Evolutionary conservation across 1,140 invertebrate species (phyloP), one percentile per base, ranked within the genome.

Genomic region (Atopsyche davidsoni): DNA sequence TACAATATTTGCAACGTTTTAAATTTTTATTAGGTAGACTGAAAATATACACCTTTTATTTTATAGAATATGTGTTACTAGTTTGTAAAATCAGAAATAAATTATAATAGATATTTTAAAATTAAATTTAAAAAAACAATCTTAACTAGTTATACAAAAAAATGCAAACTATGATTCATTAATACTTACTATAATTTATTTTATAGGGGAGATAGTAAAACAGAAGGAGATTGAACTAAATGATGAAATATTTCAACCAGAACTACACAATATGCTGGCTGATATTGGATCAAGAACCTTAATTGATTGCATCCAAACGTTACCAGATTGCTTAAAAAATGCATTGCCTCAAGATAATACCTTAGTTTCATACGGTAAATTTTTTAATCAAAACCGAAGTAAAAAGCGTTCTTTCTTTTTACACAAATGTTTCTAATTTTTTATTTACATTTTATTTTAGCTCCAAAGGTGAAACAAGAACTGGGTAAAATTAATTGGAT

Each of bases 261-360:
- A 90, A 59, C 67, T 96, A 38, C 74, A 80, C 57, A 53, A 72
- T 4, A 72, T 75, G 49, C 63, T 95, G 52, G 79, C 87, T 1
- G 64, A 75, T 23, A 61, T 83, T 57, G 91, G 91, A 28, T 83
- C 83, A 4, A 59, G 82, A 50, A 70, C 86, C 63, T 64, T 92
- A 32, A 63, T 82, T 11, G 66, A 86, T 52, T 80, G 79, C 49
- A 54, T 92, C 2, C 61, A 68, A 59, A 65, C 79, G 57, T 68
- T 90, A 42, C 78, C 81, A 6, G 40, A 72, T 9, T 72, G 74
- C 61, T 67, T 90, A 39, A 40, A 68, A 11, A 74, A 72, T 47
- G 75, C 77, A 16, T 67, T 62, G 50, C 70, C 75, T 21, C 89
- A 93, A 67, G 67, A 77, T 38, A 60, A 75, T 47, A 58, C 67